Evolutionary conservation across 1,140 invertebrate genomes (phyloP).

Genomic region (Xylocopa sonorina): DNA sequence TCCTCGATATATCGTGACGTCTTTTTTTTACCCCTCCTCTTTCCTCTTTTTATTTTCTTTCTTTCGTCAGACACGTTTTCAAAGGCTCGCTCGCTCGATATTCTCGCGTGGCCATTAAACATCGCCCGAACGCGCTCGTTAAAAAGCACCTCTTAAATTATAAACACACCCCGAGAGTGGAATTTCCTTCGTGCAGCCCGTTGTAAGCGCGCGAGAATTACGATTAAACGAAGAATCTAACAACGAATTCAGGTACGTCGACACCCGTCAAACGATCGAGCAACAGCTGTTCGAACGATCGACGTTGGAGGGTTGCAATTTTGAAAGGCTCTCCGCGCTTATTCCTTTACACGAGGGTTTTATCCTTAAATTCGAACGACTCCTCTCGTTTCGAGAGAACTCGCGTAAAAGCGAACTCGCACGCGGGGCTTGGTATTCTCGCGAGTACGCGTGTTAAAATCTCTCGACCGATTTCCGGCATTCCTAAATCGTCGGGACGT

Average conservation of each 20-base stretch:
- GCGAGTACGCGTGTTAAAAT: too few relatives aligned
- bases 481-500: not conserved
- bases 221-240: constrained; percentile 56
- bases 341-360: not conserved
- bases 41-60: not conserved
- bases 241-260: constrained; percentile 64
- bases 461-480: too few relatives aligned
- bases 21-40: not conserved
- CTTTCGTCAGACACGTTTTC: not conserved
- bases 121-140: constrained; percentile 11
- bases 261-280: constrained; percentile 7
- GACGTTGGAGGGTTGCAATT: not conserved
- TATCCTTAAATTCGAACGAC: too few relatives aligned
- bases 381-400: too few relatives aligned
- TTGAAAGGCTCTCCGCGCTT: not conserved
- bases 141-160: constrained; percentile 29
- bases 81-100: constrained; percentile 10
- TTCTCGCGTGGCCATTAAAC: not conserved
- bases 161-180: not conserved
- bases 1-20: constrained; percentile 21
- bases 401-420: too few relatives aligned
- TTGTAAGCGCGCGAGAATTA: constrained; percentile 14
- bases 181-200: constrained; percentile 25
- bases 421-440: too few relatives aligned
- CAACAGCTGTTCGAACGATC: constrained; percentile 6